Percentiles rank a stretch among this genome's conserved stretches.
These are phyloP conservation scores for Aphelinus atriplicis DNA, from an alignment of 1,140 invertebrate species.

Conservation along the genomic window DNA sequence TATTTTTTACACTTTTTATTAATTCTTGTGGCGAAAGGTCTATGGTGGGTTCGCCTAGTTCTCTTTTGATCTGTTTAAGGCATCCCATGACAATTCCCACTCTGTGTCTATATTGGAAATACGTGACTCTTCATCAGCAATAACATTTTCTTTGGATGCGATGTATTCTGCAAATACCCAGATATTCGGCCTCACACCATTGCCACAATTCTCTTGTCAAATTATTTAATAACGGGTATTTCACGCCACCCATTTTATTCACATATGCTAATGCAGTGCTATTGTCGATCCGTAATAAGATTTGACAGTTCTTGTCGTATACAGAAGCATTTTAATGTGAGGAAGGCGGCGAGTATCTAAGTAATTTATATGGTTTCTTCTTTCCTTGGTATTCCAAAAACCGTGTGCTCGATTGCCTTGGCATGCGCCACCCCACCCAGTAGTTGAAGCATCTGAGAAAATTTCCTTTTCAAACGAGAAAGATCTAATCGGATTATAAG, in stretches of 20 bases:
- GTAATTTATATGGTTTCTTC: background rate
- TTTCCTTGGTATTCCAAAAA: background rate
- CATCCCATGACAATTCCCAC: slow-evolving; percentile 35
- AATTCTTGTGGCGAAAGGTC: slow-evolving; percentile 48
- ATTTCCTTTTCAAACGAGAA: background rate
- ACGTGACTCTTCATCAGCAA: slow-evolving; percentile 44
- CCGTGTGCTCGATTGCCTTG: background rate
- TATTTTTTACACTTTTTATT: slow-evolving; percentile 50
- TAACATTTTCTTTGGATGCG: slow-evolving; percentile 45
- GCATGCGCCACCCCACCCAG: background rate
- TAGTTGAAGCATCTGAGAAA: slow-evolving; percentile 12
- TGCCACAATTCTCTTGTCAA: slow-evolving; percentile 46
- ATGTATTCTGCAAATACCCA: slow-evolving; percentile 41
- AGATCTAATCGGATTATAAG: background rate
- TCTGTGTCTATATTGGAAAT: slow-evolving; percentile 39
- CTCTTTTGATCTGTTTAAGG: slow-evolving; percentile 40
- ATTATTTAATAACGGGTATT: slow-evolving; percentile 34
- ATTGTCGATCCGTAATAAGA: slow-evolving; percentile 41
- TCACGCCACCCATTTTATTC: slow-evolving; percentile 45
- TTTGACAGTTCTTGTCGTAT: background rate
- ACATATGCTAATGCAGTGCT: slow-evolving; percentile 42
- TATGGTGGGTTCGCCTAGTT: slow-evolving; percentile 45
- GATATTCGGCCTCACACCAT: slow-evolving; percentile 42
- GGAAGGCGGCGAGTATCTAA: slow-evolving; percentile 7
- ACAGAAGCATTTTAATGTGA: background rate